Percentiles rank a stretch among this genome's conserved stretches.
These are phyloP conservation scores for Pinna nobilis DNA, from an alignment of 1,140 invertebrate species.

Conservation along the genomic window DNA sequence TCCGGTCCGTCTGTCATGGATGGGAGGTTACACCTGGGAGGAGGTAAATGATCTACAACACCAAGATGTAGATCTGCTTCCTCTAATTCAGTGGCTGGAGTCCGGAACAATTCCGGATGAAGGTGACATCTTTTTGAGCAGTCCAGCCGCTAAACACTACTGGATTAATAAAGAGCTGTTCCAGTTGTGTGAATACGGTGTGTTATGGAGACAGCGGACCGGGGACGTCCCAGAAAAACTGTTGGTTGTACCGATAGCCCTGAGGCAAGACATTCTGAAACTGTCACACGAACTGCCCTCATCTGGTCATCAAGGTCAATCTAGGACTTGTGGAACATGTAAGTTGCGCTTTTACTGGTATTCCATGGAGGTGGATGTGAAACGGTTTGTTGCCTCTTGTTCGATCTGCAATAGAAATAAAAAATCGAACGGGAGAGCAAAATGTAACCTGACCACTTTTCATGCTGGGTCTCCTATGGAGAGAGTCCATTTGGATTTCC, in stretches of 20 bases:
- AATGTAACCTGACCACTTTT: constrained; percentile 10
- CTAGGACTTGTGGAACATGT: background rate
- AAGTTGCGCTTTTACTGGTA: constrained; percentile 22
- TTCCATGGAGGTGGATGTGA: constrained; percentile 20
- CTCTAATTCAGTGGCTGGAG: background rate
- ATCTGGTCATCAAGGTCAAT: constrained; percentile 25
- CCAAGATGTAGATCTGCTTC: background rate
- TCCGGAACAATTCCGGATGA: background rate
- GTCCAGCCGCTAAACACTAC: constrained; percentile 8
- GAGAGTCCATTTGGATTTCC: constrained; percentile 37
- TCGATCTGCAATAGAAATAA: constrained; percentile 28
- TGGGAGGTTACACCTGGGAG: background rate
- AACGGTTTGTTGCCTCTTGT: constrained; percentile 21
- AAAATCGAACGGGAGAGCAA: constrained; percentile 7
- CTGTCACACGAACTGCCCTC: constrained; percentile 19
- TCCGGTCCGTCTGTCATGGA: constrained; percentile 1
- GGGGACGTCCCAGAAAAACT: background rate
- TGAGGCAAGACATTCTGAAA: constrained; percentile 1
- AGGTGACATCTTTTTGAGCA: background rate
- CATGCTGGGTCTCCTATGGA: constrained; percentile 39
- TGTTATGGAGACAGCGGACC: background rate
- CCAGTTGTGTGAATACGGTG: background rate
- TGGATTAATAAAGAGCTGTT: constrained; percentile 16
- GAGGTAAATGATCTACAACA: background rate
- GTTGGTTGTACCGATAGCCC: background rate